Conservation (phyloP, 2,888 invertebrate genomes). For the Caenorhabditis angaria region DNA sequence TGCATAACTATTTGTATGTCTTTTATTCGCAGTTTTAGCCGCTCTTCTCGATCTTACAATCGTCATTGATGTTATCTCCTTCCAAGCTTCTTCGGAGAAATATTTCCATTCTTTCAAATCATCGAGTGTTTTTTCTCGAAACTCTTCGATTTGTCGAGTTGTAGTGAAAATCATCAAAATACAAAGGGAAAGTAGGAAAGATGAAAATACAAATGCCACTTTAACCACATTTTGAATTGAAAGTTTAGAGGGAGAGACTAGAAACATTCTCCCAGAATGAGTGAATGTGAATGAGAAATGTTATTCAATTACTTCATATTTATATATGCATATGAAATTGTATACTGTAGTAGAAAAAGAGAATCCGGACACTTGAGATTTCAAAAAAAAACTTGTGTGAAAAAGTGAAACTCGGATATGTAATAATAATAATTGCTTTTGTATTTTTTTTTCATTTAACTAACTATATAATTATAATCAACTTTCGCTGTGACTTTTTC, state of each 20-base stretch:
- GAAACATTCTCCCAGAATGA: neutral
- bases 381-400: neutral
- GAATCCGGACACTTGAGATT: neutral
- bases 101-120: conserved; percentile 47
- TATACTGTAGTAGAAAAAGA: neutral
- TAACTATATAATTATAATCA: neutral
- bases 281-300: neutral
- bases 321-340: too few species aligned
- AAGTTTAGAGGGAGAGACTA: conserved; percentile 3
- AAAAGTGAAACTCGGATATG: conserved; percentile 4
- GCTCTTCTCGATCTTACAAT: conserved; percentile 18
- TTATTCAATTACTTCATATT: conserved; percentile 7
- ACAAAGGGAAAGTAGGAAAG: conserved; percentile 25
- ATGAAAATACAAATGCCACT: conserved; percentile 24
- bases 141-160: conserved; percentile 25
- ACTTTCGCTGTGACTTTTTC: neutral
- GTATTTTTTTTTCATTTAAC: neutral
- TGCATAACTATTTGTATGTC: conserved; percentile 17
- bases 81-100: conserved; percentile 39
- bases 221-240: conserved; percentile 19
- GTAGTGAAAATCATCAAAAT: conserved; percentile 33
- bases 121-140: conserved; percentile 33
- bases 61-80: conserved; percentile 21
- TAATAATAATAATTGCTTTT: conserved; percentile 4
- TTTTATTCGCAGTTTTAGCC: conserved; percentile 16